Conservation (phyloP, 2,113 vertebrate genomes). For the Oplegnathus fasciatus region DNA sequence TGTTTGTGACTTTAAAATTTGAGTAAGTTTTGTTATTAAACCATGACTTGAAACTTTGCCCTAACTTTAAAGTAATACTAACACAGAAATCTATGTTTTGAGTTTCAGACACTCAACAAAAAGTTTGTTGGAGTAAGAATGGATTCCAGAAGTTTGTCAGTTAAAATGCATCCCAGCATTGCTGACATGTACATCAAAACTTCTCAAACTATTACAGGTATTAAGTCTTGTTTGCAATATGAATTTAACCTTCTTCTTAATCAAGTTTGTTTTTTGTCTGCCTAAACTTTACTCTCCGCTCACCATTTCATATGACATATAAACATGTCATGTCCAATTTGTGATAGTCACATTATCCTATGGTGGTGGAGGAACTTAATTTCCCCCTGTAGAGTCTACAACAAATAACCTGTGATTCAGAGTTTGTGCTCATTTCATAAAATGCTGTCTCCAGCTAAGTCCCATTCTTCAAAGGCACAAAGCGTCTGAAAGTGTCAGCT, state of each 20-base stretch:
- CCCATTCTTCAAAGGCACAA: neutral
- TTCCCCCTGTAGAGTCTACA: neutral
- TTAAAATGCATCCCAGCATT: neutral
- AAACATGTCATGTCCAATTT: neutral
- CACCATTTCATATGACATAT: neutral
- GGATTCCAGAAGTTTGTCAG: slow-evolving; percentile 12
- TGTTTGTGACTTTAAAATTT: neutral
- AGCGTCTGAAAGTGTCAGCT: neutral
- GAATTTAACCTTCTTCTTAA: neutral
- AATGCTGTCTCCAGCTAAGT: neutral
- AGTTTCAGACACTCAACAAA: neutral
- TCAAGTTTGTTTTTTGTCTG: neutral
- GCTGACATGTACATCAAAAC: neutral
- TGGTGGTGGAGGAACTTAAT: neutral
- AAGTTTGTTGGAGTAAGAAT: neutral
- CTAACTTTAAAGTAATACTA: neutral
- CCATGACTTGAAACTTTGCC: slow-evolving; percentile 28
- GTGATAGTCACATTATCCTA: neutral
- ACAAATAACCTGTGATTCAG: neutral
- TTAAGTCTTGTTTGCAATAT: neutral
- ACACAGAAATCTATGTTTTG: neutral
- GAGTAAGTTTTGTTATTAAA: neutral
- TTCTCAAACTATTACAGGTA: neutral
- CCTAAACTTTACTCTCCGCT: neutral
- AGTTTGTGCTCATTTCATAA: neutral